These are phyloP conservation scores for Paraescarpia echinospica DNA, from an alignment of 1,140 invertebrate species.

Conservation along the genomic window DNA sequence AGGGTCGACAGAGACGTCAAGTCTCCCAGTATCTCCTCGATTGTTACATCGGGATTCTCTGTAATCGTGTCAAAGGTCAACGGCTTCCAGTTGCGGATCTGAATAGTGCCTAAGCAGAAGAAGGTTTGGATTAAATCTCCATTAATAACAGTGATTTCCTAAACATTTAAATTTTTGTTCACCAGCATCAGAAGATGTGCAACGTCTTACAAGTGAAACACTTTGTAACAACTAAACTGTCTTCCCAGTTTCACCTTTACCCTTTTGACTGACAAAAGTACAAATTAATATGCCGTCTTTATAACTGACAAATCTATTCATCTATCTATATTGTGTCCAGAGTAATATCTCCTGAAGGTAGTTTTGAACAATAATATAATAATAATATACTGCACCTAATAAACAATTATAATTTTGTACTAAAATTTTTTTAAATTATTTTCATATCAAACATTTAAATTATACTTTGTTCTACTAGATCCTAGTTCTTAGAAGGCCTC, in stretches of 20 bases:
- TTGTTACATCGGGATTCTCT: constrained; percentile 79
- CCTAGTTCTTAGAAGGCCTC: not conserved
- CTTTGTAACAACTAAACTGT: not conserved
- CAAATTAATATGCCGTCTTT: not conserved
- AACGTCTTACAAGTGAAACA: no score
- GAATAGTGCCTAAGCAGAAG: constrained; percentile 72
- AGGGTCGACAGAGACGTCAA: constrained; percentile 86
- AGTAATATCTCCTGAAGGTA: not conserved
- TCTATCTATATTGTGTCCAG: not conserved
- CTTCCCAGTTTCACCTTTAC: not conserved
- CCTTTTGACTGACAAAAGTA: not conserved
- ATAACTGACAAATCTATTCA: not conserved
- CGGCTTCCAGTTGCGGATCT: constrained; percentile 93
- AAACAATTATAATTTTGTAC: not conserved
- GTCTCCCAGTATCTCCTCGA: constrained; percentile 90
- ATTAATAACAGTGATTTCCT: no score
- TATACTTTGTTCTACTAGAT: not conserved
- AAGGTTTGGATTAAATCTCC: not conserved
- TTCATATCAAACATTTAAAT: not conserved
- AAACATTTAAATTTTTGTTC: no score
- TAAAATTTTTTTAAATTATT: not conserved
- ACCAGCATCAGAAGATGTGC: no score
- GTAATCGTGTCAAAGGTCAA: constrained; percentile 86
- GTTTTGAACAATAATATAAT: not conserved
- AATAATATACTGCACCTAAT: not conserved